Percentiles rank a stretch among this genome's conserved stretches.
Conservation (phyloP, 1,140 invertebrate genomes). For the Psix sp. region DNA sequence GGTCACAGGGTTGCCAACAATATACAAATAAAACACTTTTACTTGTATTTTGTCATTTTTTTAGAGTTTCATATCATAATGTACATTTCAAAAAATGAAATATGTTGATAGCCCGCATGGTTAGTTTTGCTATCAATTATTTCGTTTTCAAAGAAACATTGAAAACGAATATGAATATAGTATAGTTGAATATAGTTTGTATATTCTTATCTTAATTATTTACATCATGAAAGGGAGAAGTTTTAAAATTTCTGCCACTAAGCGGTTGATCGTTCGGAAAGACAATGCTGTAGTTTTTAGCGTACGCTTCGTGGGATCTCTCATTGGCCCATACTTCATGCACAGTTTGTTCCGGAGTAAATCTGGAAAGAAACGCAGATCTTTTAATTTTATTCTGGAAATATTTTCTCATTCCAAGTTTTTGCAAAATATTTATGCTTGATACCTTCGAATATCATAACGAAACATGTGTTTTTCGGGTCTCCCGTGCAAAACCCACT, state of each 20-base stretch:
- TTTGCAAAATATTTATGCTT: no score
- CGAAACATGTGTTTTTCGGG: conserved; percentile 90
- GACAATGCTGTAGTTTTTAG: conserved; percentile 89
- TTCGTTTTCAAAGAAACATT: no score
- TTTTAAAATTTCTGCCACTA: conserved; percentile 85
- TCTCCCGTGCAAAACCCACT: conserved; percentile 88
- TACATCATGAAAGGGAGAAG: conserved; percentile 83
- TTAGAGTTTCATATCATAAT: no score
- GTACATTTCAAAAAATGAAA: no score
- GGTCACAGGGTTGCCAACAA: no score
- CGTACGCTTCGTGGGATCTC: conserved; percentile 90
- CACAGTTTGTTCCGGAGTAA: conserved; percentile 82
- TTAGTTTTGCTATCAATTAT: no score
- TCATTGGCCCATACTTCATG: conserved; percentile 86
- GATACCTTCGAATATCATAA: conserved; percentile 86
- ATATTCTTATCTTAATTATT: conserved; percentile 17
- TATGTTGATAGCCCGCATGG: no score
- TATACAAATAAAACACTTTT: no score
- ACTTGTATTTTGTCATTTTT: no score
- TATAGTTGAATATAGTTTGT: no score
- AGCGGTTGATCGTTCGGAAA: conserved; percentile 91
- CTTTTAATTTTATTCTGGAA: conserved; percentile 2
- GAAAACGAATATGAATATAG: no score
- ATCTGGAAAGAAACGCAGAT: conserved; percentile 76
- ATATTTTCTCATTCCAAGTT: no score